Percentiles rank a stretch among this genome's conserved stretches.
Conservation (phyloP, 2,888 invertebrate genomes). For the Antitype chi region DNA sequence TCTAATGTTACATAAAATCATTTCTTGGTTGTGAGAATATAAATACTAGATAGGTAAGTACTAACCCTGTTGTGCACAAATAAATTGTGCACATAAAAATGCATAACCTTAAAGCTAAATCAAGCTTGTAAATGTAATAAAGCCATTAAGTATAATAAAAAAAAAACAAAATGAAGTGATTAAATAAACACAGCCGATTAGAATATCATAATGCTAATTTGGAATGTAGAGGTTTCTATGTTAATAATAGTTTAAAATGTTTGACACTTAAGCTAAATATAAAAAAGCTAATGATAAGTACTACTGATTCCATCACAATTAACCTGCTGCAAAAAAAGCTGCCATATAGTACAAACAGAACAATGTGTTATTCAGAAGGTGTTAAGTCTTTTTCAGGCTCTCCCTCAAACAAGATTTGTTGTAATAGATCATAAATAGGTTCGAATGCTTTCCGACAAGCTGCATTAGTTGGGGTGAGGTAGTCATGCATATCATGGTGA, state of each 20-base stretch:
- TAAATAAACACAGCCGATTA: constrained; percentile 83
- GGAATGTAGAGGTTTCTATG: constrained; percentile 85
- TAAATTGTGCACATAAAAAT: constrained; percentile 57
- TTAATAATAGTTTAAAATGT: constrained; percentile 70
- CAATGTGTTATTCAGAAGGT: constrained; percentile 91
- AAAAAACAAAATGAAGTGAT: constrained; percentile 64
- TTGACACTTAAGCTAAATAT: constrained; percentile 82
- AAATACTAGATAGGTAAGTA: constrained; percentile 65
- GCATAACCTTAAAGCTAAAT: constrained; percentile 57
- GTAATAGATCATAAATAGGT: constrained; percentile 95
- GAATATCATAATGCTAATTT: constrained; percentile 79
- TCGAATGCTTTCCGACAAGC: constrained; percentile 97
- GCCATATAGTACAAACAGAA: constrained; percentile 68
- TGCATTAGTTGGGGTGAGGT: constrained; percentile 95
- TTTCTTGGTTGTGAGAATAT: constrained; percentile 50
- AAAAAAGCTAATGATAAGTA: constrained; percentile 89
- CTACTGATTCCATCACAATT: constrained; percentile 87
- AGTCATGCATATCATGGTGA: constrained; percentile 98
- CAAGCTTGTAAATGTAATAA: constrained; percentile 61
- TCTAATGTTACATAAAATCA: constrained; percentile 48
- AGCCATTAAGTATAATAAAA: constrained; percentile 65
- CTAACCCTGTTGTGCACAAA: constrained; percentile 58
- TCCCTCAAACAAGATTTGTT: constrained; percentile 94
- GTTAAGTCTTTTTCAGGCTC: constrained; percentile 94
- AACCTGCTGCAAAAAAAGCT: constrained; percentile 84